Conservation (phyloP, 2,113 vertebrate species). For the Hydropotes inermis region DNA sequence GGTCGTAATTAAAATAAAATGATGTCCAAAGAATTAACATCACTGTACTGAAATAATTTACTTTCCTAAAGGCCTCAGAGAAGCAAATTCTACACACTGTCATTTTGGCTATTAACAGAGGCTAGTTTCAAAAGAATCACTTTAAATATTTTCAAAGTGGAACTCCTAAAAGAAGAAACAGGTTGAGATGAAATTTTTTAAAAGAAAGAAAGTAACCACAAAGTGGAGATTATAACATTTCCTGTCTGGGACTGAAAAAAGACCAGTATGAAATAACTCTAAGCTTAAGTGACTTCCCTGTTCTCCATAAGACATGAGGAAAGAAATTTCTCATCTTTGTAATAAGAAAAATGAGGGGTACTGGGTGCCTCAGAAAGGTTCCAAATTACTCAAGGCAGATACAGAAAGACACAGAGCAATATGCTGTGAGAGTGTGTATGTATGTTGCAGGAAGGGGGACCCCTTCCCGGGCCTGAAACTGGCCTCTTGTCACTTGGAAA, state of each 20-base stretch:
- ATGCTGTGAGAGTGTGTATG: background rate
- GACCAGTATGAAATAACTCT: background rate
- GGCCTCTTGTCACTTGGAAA: too few relatives aligned
- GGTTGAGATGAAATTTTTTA: background rate
- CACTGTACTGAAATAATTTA: background rate
- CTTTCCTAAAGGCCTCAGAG: background rate
- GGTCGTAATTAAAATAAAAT: slow-evolving; percentile 8
- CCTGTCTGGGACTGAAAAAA: slow-evolving; percentile 28
- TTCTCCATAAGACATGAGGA: background rate
- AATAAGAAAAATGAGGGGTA: background rate
- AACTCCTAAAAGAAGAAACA: slow-evolving; percentile 34
- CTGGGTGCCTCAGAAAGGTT: background rate
- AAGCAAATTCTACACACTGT: background rate
- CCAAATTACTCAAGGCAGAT: background rate
- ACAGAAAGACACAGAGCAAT: background rate
- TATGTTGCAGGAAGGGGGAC: background rate
- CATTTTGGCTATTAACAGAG: background rate
- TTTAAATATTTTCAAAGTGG: slow-evolving; percentile 25
- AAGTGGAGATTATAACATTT: slow-evolving; percentile 35
- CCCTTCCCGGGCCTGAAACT: too few relatives aligned
- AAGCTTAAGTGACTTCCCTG: background rate
- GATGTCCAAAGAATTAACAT: slow-evolving; percentile 4
- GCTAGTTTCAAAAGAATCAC: slow-evolving; percentile 33
- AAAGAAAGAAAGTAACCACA: background rate
- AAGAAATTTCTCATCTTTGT: slow-evolving; percentile 15